Evolutionary conservation across 2,797 vertebrate species (phyloP).

Genomic region (Rallus crepitans): DNA sequence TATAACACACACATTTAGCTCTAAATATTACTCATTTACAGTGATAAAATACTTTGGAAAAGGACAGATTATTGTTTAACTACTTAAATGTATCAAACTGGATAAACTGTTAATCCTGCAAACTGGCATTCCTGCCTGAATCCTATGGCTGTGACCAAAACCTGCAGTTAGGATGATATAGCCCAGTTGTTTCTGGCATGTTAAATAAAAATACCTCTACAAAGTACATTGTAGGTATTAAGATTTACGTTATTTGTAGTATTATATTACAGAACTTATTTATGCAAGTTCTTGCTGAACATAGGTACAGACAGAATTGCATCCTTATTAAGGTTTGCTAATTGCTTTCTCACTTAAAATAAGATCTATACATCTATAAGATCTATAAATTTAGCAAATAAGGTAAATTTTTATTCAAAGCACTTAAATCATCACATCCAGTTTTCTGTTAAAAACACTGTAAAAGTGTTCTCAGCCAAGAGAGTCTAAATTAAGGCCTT

Average conservation of each 20-base stretch:
- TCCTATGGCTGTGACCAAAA: neutral
- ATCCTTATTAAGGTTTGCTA: neutral
- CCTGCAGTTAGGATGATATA: neutral
- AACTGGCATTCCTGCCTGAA: neutral
- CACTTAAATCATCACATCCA: neutral
- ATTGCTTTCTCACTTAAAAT: neutral
- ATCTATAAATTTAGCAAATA: neutral
- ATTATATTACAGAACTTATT: neutral
- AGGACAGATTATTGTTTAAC: neutral
- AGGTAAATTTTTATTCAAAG: neutral
- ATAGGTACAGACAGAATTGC: neutral
- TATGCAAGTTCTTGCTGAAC: neutral
- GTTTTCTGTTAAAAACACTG: slow-evolving; percentile 16
- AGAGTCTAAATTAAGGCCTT: neutral
- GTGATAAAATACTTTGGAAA: neutral
- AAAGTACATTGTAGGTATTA: neutral
- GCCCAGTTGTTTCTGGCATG: neutral
- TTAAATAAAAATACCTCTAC: neutral
- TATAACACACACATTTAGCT: neutral
- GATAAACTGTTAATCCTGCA: neutral
- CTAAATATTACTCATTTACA: neutral
- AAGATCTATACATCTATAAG: neutral
- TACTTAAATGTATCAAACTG: neutral
- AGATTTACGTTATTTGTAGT: neutral
- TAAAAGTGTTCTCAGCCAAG: neutral